Evolutionary conservation across 2,113 vertebrate species (phyloP).

Genomic region (Anser brachyrhynchus): DNA sequence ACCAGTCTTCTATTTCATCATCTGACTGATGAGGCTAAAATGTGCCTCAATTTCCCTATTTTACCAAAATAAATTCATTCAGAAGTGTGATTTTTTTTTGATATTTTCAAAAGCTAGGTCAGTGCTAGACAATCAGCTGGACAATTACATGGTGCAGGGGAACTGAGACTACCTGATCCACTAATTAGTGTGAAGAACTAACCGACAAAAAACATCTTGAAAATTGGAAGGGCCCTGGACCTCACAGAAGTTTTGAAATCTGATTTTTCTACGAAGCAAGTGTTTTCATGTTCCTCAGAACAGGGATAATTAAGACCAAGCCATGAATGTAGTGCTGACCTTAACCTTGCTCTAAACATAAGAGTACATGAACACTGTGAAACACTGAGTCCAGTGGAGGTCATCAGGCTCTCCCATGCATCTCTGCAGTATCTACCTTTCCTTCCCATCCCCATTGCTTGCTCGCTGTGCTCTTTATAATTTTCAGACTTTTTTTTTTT

Average conservation of each 20-base stretch:
- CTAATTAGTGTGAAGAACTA: neutral
- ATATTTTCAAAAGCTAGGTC: neutral
- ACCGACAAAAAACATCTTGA: neutral
- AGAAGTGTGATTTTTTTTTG: neutral
- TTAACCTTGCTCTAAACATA: neutral
- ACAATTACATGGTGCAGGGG: neutral
- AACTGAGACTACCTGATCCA: neutral
- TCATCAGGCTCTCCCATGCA: neutral
- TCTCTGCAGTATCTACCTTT: neutral
- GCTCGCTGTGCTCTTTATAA: neutral
- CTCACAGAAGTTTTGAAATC: neutral
- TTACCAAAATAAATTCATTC: neutral
- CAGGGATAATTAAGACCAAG: neutral
- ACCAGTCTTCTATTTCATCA: neutral
- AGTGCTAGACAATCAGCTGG: neutral
- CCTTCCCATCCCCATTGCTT: neutral
- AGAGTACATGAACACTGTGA: neutral
- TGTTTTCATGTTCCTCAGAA: neutral
- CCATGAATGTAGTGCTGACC: neutral
- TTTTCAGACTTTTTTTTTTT: neutral
- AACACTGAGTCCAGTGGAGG: neutral
- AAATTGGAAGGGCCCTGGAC: neutral
- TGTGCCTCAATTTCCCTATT: neutral
- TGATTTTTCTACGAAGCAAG: neutral
- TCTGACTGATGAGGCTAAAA: neutral